These are phyloP conservation scores for Nycteola revayana DNA, from an alignment of 2,888 invertebrate species.

Conservation along the genomic window DNA sequence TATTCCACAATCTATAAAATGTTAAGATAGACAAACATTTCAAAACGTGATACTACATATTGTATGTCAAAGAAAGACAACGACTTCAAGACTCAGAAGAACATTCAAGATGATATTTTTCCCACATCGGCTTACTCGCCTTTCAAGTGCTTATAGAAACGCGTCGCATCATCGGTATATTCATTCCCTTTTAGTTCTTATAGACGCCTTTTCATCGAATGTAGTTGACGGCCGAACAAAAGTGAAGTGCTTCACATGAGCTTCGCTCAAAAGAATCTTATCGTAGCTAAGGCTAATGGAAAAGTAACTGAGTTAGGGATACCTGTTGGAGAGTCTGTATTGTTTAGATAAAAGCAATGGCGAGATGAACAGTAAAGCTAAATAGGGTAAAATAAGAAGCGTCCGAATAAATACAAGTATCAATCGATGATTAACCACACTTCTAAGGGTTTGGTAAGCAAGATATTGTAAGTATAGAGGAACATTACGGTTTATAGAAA, in stretches of 20 bases:
- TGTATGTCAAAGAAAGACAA: too few relatives aligned
- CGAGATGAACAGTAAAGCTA: neutral
- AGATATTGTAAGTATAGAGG: too few relatives aligned
- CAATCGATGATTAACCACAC: neutral
- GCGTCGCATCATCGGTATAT: conserved; percentile 36
- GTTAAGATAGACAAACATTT: too few relatives aligned
- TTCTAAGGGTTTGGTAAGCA: neutral
- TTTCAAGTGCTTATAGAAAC: conserved; percentile 29
- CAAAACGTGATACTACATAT: too few relatives aligned
- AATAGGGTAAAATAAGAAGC: neutral
- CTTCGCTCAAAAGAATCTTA: conserved; percentile 48
- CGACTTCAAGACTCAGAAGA: too few relatives aligned
- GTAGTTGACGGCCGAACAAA: conserved; percentile 28
- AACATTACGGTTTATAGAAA: too few relatives aligned
- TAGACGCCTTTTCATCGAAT: conserved; percentile 40
- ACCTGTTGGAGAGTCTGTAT: conserved; percentile 6
- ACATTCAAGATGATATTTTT: too few relatives aligned
- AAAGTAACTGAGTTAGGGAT: conserved; percentile 34
- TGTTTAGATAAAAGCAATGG: conserved; percentile 9
- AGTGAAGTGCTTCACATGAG: conserved; percentile 24
- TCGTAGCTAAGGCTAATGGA: conserved; percentile 50
- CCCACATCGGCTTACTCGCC: too few relatives aligned
- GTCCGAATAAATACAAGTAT: neutral
- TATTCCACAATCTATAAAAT: too few relatives aligned
- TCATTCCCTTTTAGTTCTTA: conserved; percentile 31